These are phyloP conservation scores for Caranx ignobilis DNA, from an alignment of 2,113 vertebrate species.

Conservation along the genomic window DNA sequence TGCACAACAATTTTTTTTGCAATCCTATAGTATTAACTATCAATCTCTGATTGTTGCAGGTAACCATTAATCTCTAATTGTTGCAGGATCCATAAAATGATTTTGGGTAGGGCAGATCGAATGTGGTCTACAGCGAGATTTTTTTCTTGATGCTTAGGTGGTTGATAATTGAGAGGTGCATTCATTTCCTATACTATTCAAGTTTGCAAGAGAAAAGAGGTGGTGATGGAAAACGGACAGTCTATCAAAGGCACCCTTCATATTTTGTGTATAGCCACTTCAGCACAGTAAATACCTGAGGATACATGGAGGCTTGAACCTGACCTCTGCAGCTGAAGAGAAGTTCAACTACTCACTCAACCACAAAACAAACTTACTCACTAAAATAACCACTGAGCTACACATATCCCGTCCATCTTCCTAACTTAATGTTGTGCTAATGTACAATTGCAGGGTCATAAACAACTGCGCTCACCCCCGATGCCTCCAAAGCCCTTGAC, in stretches of 20 bases:
- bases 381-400: background rate
- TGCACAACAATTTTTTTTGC: background rate
- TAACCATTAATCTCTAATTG: too few species aligned
- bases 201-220: background rate
- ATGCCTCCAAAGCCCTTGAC: conserved; percentile 99
- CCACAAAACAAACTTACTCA: background rate
- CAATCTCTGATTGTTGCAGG: background rate
- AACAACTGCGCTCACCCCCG: conserved; percentile 87
- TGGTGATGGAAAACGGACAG: background rate
- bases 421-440: background rate
- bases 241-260: background rate
- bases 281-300: background rate
- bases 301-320: background rate
- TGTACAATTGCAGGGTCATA: background rate
- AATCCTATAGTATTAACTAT: background rate
- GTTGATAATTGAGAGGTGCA: background rate
- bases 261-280: background rate
- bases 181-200: background rate
- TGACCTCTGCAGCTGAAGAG: background rate
- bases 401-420: background rate
- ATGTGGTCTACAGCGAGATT: background rate
- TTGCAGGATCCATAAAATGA: background rate
- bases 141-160: background rate
- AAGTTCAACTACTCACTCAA: background rate
- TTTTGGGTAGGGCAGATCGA: background rate